Base-by-base conservation (phyloP, 2,888 invertebrate genomes). In the Lathronympha strigana region DNA sequence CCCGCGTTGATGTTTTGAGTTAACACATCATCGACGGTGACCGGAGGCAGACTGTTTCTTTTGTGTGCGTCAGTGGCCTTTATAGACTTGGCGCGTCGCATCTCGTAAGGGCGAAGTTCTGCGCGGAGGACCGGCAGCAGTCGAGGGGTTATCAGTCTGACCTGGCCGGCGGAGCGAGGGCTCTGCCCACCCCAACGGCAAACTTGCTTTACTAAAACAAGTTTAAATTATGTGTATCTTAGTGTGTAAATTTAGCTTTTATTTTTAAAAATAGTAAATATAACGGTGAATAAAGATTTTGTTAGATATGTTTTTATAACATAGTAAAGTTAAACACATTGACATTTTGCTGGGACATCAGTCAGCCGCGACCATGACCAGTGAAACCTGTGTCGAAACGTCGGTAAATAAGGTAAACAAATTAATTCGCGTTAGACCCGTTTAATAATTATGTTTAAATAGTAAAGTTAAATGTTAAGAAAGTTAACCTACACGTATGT, bases 1-100 rank as follows among this genome's bases (percentile, higher is more conserved):
- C 68, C 72, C 77, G 74, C 76, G 74, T 74, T 74, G 67, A 73
- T 73, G 72, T 79, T 61, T 77, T 70, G 72, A 68, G 72, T 75
- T 84, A 80, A 78, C 76, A 82, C 90, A 89, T 88, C 87, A 79
- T 88, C 84, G 80, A 72, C 85, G 84, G 84, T 84, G 88, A 86
- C 82, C 84, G 82, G 79, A 79, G 80, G 80, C 84, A 81, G 76
- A 92, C 92, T 92, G 90, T 81, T 84, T 82, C 82, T 82, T 84
- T 84, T 84, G 84, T 84, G 80, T 77, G 78, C 78, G 84, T 68
- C 80, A 76, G 80, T 76, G 75, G 88, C 79, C 85, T 92, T 90
- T 92, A 92, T 92, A 92, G 89, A 90, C 83, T 86, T 79, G 77
- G 71, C 45, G 75, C 78, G 81, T 74, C 76, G 83, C 82, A 81